Conservation (phyloP, 2,797 vertebrate genomes). For the Propithecus deckenii region DNA sequence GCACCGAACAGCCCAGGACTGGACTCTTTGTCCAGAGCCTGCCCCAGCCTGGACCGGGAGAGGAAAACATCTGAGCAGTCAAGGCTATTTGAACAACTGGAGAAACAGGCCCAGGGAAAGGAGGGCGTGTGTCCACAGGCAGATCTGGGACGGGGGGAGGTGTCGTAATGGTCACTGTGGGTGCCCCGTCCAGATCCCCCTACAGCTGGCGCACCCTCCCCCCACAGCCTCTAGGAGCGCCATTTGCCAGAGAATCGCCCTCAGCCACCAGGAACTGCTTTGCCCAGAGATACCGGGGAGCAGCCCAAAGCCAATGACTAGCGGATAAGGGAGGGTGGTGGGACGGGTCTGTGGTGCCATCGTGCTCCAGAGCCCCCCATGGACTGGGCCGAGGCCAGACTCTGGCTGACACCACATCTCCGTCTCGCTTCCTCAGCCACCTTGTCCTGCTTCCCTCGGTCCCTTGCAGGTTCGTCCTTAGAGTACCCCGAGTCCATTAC, state of each 20-base stretch:
- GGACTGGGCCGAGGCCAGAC: background rate
- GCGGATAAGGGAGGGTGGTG: background rate
- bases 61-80: background rate
- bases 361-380: accelerated
- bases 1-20: background rate
- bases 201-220: background rate
- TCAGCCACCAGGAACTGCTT: background rate
- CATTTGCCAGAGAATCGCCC: background rate
- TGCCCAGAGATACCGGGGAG: background rate
- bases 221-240: background rate
- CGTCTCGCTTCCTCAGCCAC: background rate
- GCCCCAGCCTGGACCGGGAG: no score
- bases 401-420: background rate
- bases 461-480: background rate
- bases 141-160: background rate
- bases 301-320: background rate
- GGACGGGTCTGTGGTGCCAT: background rate
- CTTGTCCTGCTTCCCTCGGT: no score
- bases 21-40: background rate
- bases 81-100: background rate
- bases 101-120: background rate
- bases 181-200: background rate
- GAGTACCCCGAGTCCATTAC: background rate
- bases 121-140: background rate
- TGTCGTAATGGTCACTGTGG: no score